Percentiles rank a stretch among this genome's conserved stretches.
phyloP scores from a whole-genome alignment of 2,888 invertebrate genomes.

The Dynastes grantii region DNA sequence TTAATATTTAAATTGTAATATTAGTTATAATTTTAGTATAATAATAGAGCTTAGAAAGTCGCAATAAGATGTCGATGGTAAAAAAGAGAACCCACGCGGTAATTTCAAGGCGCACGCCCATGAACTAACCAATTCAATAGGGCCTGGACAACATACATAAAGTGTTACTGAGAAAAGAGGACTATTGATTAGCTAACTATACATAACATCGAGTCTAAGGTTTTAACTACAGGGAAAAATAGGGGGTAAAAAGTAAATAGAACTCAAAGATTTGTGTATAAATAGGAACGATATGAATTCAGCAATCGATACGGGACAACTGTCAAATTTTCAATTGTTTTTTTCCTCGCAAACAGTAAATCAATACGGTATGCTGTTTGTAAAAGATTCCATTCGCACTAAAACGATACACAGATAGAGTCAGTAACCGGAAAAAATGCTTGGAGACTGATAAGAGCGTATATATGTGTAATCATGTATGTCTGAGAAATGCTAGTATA shows the following conservation, averaged over 20 bases:
- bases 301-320: constrained; percentile 30
- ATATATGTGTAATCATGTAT: constrained; percentile 11
- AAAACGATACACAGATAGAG: background rate
- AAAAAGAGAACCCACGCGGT: constrained; percentile 29
- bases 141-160: constrained; percentile 63
- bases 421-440: constrained; percentile 30
- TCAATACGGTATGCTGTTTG: constrained; percentile 5
- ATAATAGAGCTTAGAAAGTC: background rate
- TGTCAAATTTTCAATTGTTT: constrained; percentile 34
- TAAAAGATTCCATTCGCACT: background rate
- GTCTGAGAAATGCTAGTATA: background rate
- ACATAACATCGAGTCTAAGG: constrained; percentile 27
- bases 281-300: background rate
- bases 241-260: constrained; percentile 6
- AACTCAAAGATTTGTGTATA: background rate
- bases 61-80: too few relatives aligned
- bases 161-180: constrained; percentile 62
- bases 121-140: constrained; percentile 57
- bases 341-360: background rate
- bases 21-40: background rate
- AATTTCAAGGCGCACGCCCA: constrained; percentile 49
- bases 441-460: constrained; percentile 6
- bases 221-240: background rate
- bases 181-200: constrained; percentile 64
- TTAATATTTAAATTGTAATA: background rate